phyloP scores from a whole-genome alignment of 2,113 vertebrate genomes.

The Cyphomyrus plagiostoma region DNA sequence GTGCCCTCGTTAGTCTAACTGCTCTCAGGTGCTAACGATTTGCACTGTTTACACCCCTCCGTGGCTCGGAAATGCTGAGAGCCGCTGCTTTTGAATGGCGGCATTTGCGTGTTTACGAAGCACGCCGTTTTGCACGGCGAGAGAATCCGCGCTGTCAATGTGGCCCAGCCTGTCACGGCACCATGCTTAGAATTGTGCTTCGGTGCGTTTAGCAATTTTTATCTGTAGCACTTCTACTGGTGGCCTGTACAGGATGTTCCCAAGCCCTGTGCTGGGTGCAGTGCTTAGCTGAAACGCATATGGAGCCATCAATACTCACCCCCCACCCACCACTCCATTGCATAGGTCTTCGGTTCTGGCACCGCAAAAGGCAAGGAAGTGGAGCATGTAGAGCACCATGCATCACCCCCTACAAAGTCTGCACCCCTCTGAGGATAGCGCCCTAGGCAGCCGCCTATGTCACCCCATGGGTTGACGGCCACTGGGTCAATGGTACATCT shows the following conservation, averaged over 20 bases:
- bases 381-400: background rate
- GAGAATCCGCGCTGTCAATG: background rate
- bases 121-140: background rate
- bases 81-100: background rate
- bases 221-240: background rate
- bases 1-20: background rate
- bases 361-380: background rate
- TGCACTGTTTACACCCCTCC: background rate
- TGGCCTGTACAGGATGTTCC: background rate
- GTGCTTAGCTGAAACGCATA: background rate
- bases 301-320: background rate
- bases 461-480: background rate
- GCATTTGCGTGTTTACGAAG: background rate
- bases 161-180: background rate
- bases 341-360: background rate
- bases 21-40: conserved; percentile 4
- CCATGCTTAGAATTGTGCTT: background rate
- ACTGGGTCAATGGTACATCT: background rate
- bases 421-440: background rate
- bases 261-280: background rate
- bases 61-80: background rate
- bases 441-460: background rate
- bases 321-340: background rate
- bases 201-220: background rate
- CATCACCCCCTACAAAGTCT: background rate